Conservation (phyloP, 1,140 invertebrate genomes). For the Drosophila navojoa region DNA sequence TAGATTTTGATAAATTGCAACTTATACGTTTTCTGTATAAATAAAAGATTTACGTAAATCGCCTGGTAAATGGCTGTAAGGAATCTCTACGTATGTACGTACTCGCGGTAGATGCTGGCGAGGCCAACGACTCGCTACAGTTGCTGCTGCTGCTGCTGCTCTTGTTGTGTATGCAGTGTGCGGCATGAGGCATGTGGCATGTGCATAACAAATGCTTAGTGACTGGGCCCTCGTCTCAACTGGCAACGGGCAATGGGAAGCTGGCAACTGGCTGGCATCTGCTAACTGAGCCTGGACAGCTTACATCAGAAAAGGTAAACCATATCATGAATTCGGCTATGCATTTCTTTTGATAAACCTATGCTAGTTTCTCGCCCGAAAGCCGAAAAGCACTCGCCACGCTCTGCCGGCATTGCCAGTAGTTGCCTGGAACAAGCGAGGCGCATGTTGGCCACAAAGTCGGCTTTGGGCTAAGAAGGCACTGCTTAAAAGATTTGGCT, state of each 20-base stretch:
- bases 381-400: conserved; percentile 7
- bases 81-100: conserved; percentile 60
- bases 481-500: not conserved
- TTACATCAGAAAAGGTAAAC: conserved; percentile 70
- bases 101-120: conserved; percentile 17
- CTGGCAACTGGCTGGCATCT: conserved; percentile 39
- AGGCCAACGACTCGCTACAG: conserved; percentile 30
- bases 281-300: conserved; percentile 67
- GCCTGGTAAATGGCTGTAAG: conserved; percentile 82
- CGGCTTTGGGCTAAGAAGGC: not conserved
- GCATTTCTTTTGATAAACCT: conserved; percentile 55
- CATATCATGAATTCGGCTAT: conserved; percentile 73
- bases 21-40: conserved; percentile 82
- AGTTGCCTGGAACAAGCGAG: conserved; percentile 11
- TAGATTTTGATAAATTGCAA: conserved; percentile 83
- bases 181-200: conserved; percentile 43
- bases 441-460: not conserved
- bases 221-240: conserved; percentile 61
- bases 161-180: conserved; percentile 27
- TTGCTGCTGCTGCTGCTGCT: not conserved
- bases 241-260: not conserved
- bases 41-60: conserved; percentile 83
- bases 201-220: conserved; percentile 77
- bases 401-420: not conserved
- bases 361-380: conserved; percentile 19